These are phyloP conservation scores for Tetranychus cinnabarinus DNA, from an alignment of 1,140 invertebrate genomes.

Conservation along the genomic window DNA sequence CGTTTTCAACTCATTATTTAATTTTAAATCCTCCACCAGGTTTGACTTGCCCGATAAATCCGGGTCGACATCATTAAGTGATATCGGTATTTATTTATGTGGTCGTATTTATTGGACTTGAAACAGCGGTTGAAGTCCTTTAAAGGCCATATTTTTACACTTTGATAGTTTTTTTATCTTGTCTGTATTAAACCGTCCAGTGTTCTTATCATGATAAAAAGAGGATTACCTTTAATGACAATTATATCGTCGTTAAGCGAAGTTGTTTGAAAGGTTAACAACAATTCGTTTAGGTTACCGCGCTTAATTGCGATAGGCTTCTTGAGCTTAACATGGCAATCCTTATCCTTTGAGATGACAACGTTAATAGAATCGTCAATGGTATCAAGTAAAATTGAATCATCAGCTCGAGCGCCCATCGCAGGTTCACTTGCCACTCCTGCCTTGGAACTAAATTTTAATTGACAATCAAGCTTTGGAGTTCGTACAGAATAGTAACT, in stretches of 20 bases:
- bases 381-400: constrained; percentile 10
- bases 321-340: constrained; percentile 13
- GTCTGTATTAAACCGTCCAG: no score
- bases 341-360: constrained; percentile 15
- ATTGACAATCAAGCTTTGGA: constrained; percentile 14
- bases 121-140: no score
- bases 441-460: constrained; percentile 13
- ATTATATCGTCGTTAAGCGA: constrained; percentile 10
- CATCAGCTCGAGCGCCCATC: constrained; percentile 5
- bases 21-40: no score
- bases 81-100: no score
- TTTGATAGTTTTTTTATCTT: no score
- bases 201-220: not conserved
- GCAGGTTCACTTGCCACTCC: constrained; percentile 1
- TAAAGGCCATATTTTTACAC: no score
- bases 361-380: constrained; percentile 11
- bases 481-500: constrained; percentile 13
- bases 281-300: constrained; percentile 14
- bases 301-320: constrained; percentile 15
- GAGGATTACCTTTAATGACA: constrained; percentile 5
- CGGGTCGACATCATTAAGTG: no score
- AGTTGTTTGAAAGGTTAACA: constrained; percentile 10
- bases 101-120: no score
- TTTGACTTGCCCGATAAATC: no score
- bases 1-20: no score